Base-by-base conservation (phyloP, 1,140 invertebrate species). In the Carposina sasakii region DNA sequence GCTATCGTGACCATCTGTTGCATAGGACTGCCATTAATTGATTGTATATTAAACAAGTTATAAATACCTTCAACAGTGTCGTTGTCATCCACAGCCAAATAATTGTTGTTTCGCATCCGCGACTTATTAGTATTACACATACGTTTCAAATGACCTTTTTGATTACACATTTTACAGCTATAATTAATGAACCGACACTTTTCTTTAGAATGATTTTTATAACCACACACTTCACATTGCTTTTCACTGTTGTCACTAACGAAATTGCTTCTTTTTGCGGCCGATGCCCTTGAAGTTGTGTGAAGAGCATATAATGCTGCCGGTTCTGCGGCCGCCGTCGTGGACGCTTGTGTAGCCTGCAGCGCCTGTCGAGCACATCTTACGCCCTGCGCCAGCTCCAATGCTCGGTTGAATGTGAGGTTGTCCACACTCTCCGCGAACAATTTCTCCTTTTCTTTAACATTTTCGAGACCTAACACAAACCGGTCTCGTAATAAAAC, bases 341-440 rank as follows among this genome's bases (percentile, higher is more conserved):
- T 26, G 6, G 6, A 17, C 6, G 21, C 20, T 15, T 13, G 45
- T 12, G 43, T 6, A 1, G 3, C 30, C 8, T 34, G 44, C 44
- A 37, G 4, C 4, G 47, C 47, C 3, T 3, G 24, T 1, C 47
- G 22, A 21, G 26, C 36, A 28, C 34, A 40, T 12, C 30, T 36
- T 24, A 49, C 37, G 15, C 37, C 33, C 24, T 49, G 47, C 12
- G 47, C 37, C 12, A 49, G n/a, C 15, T 49, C 17, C 15, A 49
- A 24, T 1, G 47, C 47, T 17, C 19, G 9, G 13, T n/a, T 33
- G 6, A 49, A 42, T 12, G 47, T 41, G 19, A 49, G 33, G 6
- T 3, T 33, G 1, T 33, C 17, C 1, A 49, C 12, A 26, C 19
- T 30, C 33, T 49, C 37, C 12, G 26, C 47, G 15, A 49, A 49